Conservation (phyloP, 2,888 invertebrate species). For the Bimastos eiseni region DNA sequence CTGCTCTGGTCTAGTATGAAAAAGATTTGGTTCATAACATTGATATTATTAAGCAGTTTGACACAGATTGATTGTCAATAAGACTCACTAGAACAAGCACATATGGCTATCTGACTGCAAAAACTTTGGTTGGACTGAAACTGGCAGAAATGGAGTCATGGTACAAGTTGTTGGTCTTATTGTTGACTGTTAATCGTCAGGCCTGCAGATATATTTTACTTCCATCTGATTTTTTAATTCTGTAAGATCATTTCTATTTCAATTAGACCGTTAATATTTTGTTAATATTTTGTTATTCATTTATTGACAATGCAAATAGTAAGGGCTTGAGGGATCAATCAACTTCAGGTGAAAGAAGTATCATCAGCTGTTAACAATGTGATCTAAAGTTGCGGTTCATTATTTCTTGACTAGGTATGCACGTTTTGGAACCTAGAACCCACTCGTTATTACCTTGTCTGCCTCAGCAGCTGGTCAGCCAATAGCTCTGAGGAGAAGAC, state of each 20-base stretch:
- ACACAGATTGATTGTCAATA: too few species aligned
- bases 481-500: not conserved
- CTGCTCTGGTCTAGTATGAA: too few species aligned
- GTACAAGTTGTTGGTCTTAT: too few species aligned
- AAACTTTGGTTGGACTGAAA: too few species aligned
- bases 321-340: not conserved
- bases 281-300: not conserved
- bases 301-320: not conserved
- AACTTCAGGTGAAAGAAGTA: not conserved
- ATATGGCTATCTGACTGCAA: too few species aligned
- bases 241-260: too few species aligned
- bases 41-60: too few species aligned
- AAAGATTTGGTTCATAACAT: too few species aligned
- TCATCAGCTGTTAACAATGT: not conserved
- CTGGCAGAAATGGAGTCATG: too few species aligned
- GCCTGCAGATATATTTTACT: not conserved
- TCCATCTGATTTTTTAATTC: not conserved
- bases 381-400: not conserved
- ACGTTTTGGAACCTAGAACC: conserved; percentile 21
- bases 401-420: not conserved
- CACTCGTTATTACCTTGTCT: not conserved
- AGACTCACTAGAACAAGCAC: too few species aligned
- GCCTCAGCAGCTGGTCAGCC: not conserved
- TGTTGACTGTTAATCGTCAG: too few species aligned
- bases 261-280: too few species aligned